phyloP scores from a whole-genome alignment of 2,797 vertebrate genomes.

The Coregonus suidteri region DNA sequence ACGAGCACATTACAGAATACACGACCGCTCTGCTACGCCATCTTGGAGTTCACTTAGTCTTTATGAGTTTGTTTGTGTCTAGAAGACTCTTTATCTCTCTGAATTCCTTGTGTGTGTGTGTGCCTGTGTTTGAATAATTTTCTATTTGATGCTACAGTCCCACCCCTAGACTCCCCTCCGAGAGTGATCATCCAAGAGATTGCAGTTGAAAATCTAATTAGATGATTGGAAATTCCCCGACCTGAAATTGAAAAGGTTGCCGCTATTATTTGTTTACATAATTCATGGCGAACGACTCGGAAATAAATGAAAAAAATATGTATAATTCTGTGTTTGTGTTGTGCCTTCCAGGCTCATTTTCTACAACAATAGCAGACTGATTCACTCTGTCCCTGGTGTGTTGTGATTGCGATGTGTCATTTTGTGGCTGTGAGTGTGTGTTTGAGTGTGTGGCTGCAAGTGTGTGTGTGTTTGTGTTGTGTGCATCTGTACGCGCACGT shows the following conservation, averaged over 20 bases:
- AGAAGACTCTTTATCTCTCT: no score
- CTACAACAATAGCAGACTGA: neutral
- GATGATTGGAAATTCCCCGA: neutral
- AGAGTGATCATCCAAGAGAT: slow-evolving; percentile 13
- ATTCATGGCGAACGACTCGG: neutral
- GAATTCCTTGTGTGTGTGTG: neutral
- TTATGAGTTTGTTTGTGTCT: neutral
- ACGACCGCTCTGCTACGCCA: no score
- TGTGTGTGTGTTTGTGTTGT: no score
- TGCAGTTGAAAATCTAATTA: slow-evolving; percentile 26
- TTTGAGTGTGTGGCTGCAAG: no score
- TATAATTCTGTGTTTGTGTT: neutral
- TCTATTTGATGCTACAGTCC: neutral
- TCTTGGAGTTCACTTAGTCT: no score
- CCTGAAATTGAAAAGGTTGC: slow-evolving; percentile 17
- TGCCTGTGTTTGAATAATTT: neutral
- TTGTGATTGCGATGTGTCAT: no score
- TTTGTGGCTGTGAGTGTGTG: no score
- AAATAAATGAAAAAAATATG: neutral
- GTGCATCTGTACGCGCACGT: no score
- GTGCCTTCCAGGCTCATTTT: neutral
- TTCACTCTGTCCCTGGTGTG: neutral
- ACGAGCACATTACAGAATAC: no score
- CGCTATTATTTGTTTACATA: slow-evolving; percentile 15
- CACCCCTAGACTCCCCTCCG: neutral